Percentiles rank a stretch among this genome's conserved stretches.
phyloP scores from a whole-genome alignment of 2,888 invertebrate species.

The Ornithoptera priamus region DNA sequence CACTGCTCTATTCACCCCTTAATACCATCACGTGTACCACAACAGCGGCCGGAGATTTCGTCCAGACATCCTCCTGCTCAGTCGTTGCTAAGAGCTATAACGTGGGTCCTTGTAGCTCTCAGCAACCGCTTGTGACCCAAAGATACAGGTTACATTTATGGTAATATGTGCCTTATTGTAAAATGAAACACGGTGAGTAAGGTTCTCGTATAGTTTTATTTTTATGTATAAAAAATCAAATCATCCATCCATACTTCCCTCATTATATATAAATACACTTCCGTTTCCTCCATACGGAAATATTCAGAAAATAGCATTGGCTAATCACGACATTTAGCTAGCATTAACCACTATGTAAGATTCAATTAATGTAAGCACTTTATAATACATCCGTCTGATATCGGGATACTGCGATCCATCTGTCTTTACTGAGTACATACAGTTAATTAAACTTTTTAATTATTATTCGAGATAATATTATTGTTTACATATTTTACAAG shows the following conservation, averaged over 20 bases:
- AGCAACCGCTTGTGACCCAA: background rate
- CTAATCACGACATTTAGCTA: slow-evolving; percentile 77
- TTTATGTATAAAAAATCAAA: slow-evolving; percentile 76
- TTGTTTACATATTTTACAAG: slow-evolving; percentile 72
- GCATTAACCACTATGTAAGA: slow-evolving; percentile 69
- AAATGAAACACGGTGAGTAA: slow-evolving; percentile 40
- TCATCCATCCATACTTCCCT: slow-evolving; percentile 71
- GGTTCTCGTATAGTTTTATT: slow-evolving; percentile 76
- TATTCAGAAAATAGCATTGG: slow-evolving; percentile 78
- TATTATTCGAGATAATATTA: slow-evolving; percentile 48
- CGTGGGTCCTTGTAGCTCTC: too few relatives aligned
- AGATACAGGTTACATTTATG: background rate
- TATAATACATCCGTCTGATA: slow-evolving; percentile 69
- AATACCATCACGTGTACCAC: too few relatives aligned
- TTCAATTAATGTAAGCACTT: slow-evolving; percentile 64
- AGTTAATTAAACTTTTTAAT: slow-evolving; percentile 29
- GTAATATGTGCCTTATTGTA: background rate
- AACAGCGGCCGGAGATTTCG: too few relatives aligned
- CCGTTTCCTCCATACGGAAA: slow-evolving; percentile 66
- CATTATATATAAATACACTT: slow-evolving; percentile 76
- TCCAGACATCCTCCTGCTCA: too few relatives aligned
- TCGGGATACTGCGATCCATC: slow-evolving; percentile 54
- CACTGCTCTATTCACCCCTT: too few relatives aligned
- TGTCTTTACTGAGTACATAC: slow-evolving; percentile 42
- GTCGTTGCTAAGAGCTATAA: too few relatives aligned